Percentiles rank a stretch among this genome's conserved stretches.
phyloP scores from a whole-genome alignment of 2,888 invertebrate species.

The Caenorhabditis sp. region DNA sequence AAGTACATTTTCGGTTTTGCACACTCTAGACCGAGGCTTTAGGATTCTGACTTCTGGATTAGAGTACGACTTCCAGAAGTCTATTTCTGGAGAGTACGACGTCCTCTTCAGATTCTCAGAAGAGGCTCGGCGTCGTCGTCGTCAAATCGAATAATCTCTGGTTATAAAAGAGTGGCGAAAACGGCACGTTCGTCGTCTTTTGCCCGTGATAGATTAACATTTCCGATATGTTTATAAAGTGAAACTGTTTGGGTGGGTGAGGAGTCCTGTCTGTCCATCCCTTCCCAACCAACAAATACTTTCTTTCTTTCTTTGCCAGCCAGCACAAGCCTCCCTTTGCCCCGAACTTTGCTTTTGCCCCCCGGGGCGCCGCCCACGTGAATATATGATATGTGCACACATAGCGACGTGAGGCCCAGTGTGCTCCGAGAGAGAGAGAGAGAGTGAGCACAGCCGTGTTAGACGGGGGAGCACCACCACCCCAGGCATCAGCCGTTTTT shows the following conservation, averaged over 20 bases:
- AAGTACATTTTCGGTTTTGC: slow-evolving; percentile 9
- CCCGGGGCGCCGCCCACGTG: slow-evolving; percentile 63
- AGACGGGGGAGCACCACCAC: slow-evolving; percentile 33
- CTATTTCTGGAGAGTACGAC: background rate
- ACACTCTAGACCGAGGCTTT: background rate
- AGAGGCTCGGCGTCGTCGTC: background rate
- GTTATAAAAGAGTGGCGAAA: slow-evolving; percentile 1
- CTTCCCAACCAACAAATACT: slow-evolving; percentile 30
- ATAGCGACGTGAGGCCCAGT: slow-evolving; percentile 57
- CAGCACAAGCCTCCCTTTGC: slow-evolving; percentile 8
- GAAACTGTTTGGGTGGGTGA: slow-evolving; percentile 17
- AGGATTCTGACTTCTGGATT: background rate
- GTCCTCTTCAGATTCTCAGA: background rate
- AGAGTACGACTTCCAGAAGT: background rate
- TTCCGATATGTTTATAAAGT: slow-evolving; percentile 60
- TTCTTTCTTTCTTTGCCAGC: slow-evolving; percentile 12
- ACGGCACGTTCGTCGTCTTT: slow-evolving; percentile 7
- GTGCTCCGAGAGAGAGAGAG: slow-evolving; percentile 49
- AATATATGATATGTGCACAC: slow-evolving; percentile 65
- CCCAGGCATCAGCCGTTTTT: slow-evolving; percentile 32
- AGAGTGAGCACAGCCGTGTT: slow-evolving; percentile 38
- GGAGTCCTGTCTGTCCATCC: slow-evolving; percentile 37
- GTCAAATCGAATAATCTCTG: slow-evolving; percentile 18
- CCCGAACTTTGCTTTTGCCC: slow-evolving; percentile 55
- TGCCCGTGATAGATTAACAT: slow-evolving; percentile 56